These are phyloP conservation scores for Atethmia centrago DNA, from an alignment of 2,888 invertebrate genomes.

Conservation along the genomic window DNA sequence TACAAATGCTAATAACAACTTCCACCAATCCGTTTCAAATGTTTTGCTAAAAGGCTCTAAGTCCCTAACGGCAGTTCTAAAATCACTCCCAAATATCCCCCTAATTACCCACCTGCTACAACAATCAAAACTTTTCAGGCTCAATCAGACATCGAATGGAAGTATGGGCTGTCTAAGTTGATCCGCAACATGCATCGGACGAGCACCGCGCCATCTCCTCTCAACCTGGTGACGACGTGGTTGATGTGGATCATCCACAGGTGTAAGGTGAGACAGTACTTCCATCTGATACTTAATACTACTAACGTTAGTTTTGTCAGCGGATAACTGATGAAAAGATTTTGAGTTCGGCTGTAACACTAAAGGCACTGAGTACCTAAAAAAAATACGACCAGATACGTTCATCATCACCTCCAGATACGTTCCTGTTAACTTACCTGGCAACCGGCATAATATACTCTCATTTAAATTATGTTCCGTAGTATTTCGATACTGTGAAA, in stretches of 20 bases:
- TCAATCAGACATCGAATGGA: conserved; percentile 99
- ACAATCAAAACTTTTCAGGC: conserved; percentile 91
- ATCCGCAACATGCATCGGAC: conserved; percentile 99
- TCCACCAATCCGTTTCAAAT: not conserved
- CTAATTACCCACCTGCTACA: not conserved
- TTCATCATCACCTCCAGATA: no score
- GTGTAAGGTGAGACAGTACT: conserved; percentile 91
- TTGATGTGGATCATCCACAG: conserved; percentile 95
- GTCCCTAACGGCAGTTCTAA: not conserved
- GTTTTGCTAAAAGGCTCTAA: no score
- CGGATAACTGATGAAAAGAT: not conserved
- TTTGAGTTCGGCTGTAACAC: not conserved
- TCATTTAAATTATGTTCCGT: no score
- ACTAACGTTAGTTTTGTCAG: not conserved
- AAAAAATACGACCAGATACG: no score
- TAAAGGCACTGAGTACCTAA: no score
- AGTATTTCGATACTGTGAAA: no score
- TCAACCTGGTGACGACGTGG: conserved; percentile 99
- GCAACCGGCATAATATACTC: no score
- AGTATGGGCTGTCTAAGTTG: conserved; percentile 99
- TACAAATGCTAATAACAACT: not conserved
- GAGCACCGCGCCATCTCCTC: conserved; percentile 98
- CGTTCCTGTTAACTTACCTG: no score
- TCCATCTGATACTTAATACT: not conserved
- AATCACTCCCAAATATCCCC: not conserved